These are phyloP conservation scores for Alexandromys fortis DNA, from an alignment of 2,113 vertebrate genomes.

Conservation along the genomic window DNA sequence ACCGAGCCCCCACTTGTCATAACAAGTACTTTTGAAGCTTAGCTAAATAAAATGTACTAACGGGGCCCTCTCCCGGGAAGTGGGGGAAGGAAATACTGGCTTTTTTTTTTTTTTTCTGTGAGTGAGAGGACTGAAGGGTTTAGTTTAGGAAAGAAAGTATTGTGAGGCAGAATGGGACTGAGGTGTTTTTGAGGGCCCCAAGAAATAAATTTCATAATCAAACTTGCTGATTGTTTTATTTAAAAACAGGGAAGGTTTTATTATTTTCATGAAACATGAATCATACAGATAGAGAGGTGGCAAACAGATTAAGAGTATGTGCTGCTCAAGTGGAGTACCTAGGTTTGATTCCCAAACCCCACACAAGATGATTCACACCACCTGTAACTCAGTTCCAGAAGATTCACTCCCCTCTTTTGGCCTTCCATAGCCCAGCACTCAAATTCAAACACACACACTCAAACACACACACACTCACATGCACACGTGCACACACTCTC, in stretches of 20 bases:
- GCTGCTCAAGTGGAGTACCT: not conserved
- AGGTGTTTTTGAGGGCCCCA: not conserved
- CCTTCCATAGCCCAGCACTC: too few relatives aligned
- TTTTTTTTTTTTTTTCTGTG: too few relatives aligned
- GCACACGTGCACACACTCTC: too few relatives aligned
- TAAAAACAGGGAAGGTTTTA: not conserved
- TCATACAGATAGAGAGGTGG: not conserved
- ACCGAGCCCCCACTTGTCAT: too few relatives aligned
- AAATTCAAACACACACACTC: not conserved
- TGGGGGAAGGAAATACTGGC: too few relatives aligned
- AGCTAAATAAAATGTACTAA: not conserved
- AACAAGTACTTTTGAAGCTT: not conserved
- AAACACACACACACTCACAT: not conserved
- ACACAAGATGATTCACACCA: not conserved
- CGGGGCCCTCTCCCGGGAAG: not conserved
- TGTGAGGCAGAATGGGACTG: not conserved
- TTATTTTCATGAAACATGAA: not conserved
- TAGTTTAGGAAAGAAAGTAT: not conserved
- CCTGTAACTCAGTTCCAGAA: not conserved
- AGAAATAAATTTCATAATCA: not conserved
- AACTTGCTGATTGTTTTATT: not conserved
- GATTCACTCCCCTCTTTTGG: not conserved
- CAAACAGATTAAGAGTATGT: too few relatives aligned
- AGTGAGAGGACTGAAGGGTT: not conserved
- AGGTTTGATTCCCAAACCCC: not conserved